Conservation (phyloP, 37 sponge, comb jelly and placozoan species). For the Amphimedon queenslandica region DNA sequence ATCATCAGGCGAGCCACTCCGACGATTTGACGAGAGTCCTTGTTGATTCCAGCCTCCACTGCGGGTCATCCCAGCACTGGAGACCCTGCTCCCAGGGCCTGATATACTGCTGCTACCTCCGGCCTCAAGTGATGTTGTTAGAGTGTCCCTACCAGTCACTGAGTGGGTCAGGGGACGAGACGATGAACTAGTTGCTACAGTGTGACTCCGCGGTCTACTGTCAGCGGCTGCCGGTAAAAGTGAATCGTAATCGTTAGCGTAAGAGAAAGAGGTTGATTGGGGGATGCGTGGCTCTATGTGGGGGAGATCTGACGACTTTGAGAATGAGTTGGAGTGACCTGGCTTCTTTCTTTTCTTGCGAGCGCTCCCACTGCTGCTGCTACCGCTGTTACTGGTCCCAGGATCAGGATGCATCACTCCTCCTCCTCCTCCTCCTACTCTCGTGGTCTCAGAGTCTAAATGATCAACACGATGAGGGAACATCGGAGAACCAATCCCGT, state of each 20-base stretch:
- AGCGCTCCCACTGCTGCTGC: not conserved
- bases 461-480: not conserved
- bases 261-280: constrained; percentile 26
- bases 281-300: constrained; percentile 18
- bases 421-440: not conserved
- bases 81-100: constrained; percentile 8
- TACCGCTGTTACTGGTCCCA: not conserved
- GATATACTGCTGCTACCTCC: constrained; percentile 6
- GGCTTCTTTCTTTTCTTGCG: constrained; percentile 17
- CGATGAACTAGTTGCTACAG: not conserved
- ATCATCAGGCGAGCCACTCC: constrained; percentile 1
- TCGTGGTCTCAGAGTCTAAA: not conserved
- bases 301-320: not conserved
- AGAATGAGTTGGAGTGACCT: constrained; percentile 38
- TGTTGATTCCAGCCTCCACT: not conserved
- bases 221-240: not conserved
- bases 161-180: not conserved
- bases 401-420: too few species aligned
- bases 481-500: not conserved
- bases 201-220: not conserved
- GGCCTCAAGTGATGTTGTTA: not conserved
- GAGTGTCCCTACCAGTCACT: not conserved
- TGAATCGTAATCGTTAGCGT: constrained; percentile 26
- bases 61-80: not conserved
- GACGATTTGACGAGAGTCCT: not conserved